phyloP scores from a whole-genome alignment of 2,797 vertebrate species.

The Scolopax bukidnonensis region DNA sequence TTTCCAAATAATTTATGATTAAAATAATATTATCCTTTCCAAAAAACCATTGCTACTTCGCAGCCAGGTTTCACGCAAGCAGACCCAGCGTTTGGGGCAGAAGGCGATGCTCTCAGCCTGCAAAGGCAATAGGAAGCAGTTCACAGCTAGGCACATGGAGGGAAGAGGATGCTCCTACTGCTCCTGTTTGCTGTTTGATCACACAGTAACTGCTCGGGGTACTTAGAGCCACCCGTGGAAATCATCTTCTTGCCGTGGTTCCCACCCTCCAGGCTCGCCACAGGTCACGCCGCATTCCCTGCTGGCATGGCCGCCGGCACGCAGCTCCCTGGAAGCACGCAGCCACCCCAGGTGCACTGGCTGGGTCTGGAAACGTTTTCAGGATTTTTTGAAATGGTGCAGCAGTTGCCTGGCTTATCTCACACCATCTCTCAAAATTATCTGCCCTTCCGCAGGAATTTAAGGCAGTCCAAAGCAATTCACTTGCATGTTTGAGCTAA shows the following conservation, averaged over 20 bases:
- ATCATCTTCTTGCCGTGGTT: background rate
- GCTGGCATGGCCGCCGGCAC: background rate
- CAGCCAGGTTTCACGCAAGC: background rate
- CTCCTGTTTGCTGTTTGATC: background rate
- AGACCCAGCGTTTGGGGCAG: background rate
- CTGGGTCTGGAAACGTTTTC: background rate
- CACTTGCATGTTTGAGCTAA: background rate
- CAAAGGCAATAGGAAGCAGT: fast-evolving
- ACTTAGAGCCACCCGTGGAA: background rate
- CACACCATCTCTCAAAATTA: background rate
- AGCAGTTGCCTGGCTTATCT: background rate
- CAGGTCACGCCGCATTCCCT: conserved; percentile 36
- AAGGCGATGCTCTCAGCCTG: background rate
- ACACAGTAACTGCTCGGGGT: background rate
- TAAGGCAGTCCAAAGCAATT: background rate
- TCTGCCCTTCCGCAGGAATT: background rate
- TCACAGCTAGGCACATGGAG: fast-evolving
- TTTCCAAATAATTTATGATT: conserved; percentile 54
- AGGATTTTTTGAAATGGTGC: conserved; percentile 1
- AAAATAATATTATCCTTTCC: conserved; percentile 58
- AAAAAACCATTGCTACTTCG: background rate
- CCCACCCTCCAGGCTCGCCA: background rate
- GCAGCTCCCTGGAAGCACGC: background rate
- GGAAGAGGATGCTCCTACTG: background rate
- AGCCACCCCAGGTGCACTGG: background rate